These are phyloP conservation scores for Drosophila ezoana DNA, from an alignment of 2,888 invertebrate species.

Conservation along the genomic window DNA sequence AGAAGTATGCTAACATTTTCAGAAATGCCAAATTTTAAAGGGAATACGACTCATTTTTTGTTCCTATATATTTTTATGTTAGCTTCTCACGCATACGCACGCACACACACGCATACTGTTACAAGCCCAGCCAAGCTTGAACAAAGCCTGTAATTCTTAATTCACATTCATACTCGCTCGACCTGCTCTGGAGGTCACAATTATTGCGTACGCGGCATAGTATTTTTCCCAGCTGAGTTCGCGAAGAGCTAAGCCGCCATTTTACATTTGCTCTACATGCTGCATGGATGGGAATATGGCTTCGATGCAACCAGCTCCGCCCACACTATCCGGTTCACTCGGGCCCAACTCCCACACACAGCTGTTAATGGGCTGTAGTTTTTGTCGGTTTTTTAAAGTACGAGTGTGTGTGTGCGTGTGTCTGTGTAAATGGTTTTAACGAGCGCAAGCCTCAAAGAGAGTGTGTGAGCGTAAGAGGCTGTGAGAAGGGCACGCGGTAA, in stretches of 20 bases:
- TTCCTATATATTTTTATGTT: neutral
- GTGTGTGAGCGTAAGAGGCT: conserved; percentile 4
- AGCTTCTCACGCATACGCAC: neutral
- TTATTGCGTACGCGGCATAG: conserved; percentile 58
- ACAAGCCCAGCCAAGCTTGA: conserved; percentile 21
- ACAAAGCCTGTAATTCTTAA: conserved; percentile 60
- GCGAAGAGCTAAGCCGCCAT: conserved; percentile 48
- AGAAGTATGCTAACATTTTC: conserved; percentile 28
- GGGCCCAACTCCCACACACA: conserved; percentile 32
- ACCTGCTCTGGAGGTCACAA: conserved; percentile 28
- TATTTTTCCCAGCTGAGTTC: conserved; percentile 70
- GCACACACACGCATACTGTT: conserved; percentile 1
- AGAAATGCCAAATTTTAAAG: neutral
- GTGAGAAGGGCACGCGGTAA: conserved; percentile 8
- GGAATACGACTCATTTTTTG: neutral
- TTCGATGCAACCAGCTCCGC: conserved; percentile 16
- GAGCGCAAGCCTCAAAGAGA: conserved; percentile 10
- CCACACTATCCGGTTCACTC: conserved; percentile 36
- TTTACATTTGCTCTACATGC: conserved; percentile 52
- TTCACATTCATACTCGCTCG: conserved; percentile 48
- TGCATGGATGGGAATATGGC: conserved; percentile 28
- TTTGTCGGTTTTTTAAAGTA: conserved; percentile 19
- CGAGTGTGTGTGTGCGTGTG: conserved; percentile 4
- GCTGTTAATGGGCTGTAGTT: conserved; percentile 44
- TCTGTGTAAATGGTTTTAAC: conserved; percentile 16